Conservation (phyloP, 2,797 vertebrate species). For the Pseudochaenichthys georgianus region DNA sequence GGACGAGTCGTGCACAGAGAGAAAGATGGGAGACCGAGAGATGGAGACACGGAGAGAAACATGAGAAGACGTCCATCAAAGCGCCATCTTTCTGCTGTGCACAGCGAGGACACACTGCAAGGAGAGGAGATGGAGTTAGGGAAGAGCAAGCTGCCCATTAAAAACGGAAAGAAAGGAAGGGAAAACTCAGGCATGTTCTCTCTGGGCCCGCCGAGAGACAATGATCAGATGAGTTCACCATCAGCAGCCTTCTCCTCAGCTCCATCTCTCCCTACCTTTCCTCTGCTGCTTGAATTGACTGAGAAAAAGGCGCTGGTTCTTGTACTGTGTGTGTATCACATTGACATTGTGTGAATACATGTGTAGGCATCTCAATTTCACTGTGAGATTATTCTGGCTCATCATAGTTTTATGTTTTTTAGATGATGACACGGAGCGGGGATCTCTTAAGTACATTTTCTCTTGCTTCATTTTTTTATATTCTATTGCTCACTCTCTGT, state of each 20-base stretch:
- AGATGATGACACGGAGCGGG: constrained; percentile 33
- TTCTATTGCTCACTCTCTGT: background rate
- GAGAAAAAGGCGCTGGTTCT: constrained; percentile 35
- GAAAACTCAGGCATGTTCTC: constrained; percentile 4
- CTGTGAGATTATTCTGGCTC: constrained; percentile 26
- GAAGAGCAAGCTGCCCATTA: constrained; percentile 57
- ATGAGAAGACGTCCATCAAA: constrained; percentile 67
- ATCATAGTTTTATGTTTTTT: constrained; percentile 34
- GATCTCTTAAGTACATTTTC: constrained; percentile 19
- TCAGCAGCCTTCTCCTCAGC: constrained; percentile 48
- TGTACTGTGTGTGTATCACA: constrained; percentile 4
- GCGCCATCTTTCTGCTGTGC: constrained; percentile 51
- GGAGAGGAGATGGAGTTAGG: constrained; percentile 36
- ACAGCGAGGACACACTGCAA: constrained; percentile 49
- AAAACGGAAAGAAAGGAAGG: constrained; percentile 9
- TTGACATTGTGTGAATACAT: background rate
- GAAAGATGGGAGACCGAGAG: constrained; percentile 31
- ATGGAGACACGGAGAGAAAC: constrained; percentile 36
- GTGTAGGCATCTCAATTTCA: constrained; percentile 2
- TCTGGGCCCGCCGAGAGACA: constrained; percentile 48
- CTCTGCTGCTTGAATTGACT: constrained; percentile 64
- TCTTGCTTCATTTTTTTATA: background rate
- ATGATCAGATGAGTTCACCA: constrained; percentile 74
- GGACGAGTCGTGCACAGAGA: constrained; percentile 23
- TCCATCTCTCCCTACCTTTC: constrained; percentile 48